Evolutionary conservation across 2,888 invertebrate species (phyloP).

Genomic region (Calameuta filiformis): DNA sequence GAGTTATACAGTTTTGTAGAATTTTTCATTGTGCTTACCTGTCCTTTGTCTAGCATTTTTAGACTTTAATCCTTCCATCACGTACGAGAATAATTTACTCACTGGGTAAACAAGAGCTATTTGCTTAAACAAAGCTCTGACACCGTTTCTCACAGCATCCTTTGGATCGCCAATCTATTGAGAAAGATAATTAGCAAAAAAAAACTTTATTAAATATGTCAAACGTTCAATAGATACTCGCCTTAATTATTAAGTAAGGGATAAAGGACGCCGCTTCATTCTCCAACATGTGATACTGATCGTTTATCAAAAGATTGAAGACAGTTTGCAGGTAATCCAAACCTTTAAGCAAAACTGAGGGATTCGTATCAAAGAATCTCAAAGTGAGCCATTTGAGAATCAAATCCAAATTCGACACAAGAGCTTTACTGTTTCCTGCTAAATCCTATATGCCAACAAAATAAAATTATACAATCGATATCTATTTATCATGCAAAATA

Average conservation of each 20-base stretch:
- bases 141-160: slow-evolving; percentile 91
- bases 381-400: slow-evolving; percentile 97
- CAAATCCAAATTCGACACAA: slow-evolving; percentile 92
- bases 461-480: neutral
- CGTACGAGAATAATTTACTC: slow-evolving; percentile 86
- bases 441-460: slow-evolving; percentile 70
- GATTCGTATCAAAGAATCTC: slow-evolving; percentile 98
- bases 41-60: slow-evolving; percentile 97
- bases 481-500: neutral
- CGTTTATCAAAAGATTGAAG: slow-evolving; percentile 83
- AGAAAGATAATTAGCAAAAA: slow-evolving; percentile 1
- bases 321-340: slow-evolving; percentile 89
- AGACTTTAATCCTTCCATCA: slow-evolving; percentile 96
- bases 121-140: slow-evolving; percentile 85
- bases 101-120: slow-evolving; percentile 89
- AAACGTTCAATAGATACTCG: slow-evolving; percentile 55
- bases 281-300: slow-evolving; percentile 88
- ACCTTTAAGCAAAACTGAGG: slow-evolving; percentile 95
- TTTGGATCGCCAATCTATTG: slow-evolving; percentile 92
- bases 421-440: slow-evolving; percentile 79
- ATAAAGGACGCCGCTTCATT: slow-evolving; percentile 93
- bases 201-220: slow-evolving; percentile 11
- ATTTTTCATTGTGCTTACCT: slow-evolving; percentile 65
- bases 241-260: slow-evolving; percentile 94
- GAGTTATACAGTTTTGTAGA: neutral